Base-by-base conservation (phyloP, 92 coral and sea anemone genomes). In the Scolanthus callimorphus region DNA sequence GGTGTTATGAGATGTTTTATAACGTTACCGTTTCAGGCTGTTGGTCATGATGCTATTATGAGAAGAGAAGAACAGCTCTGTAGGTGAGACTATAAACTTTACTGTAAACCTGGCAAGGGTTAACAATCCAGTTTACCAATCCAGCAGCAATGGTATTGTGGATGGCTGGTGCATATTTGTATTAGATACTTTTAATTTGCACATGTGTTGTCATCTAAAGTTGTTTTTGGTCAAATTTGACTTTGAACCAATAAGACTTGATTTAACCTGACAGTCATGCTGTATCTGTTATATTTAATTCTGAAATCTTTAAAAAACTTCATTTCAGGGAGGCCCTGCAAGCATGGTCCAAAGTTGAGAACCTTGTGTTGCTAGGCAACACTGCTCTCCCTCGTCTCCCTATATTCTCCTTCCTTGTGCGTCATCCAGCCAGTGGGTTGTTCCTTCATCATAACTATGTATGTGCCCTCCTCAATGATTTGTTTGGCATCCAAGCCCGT, bases 401-500 rank as follows among this genome's bases (percentile, higher is more conserved):
- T 28, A 81, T 92, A 52, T 92, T 92, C 43, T 88, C 98, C 13
- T 92, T 92, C 62, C 80, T 92, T 17, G 64, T 92, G 44, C 75
- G 59, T 58, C 92, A 92, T 68, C 76, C 80, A 20, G 77, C 47
- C 25, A 80, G 96, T 66, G 94, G 98, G 21, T 41, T 92, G 84
- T 88, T 88, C 73, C 74, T 92, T 53, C 98, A 92, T 60, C 86
- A 88, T 59, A 92, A 92, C 71, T 92, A 70, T 49, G 81, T 81
- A 23, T 89, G 96, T 62, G 80, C 92, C 29, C 70, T 92, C 19
- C 69, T 92, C 17, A 88, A 92, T 59, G 98, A 92, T 67, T 65
- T 92, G 52, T 92, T 84, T 70, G 98, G 98, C 29, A 83, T 92
- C 62, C 98, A 92, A 84, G 89, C 96, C n/a, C 96, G 98, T 64